Conservation (phyloP, 2,113 vertebrate genomes). For the Podarcis raffonei region DNA sequence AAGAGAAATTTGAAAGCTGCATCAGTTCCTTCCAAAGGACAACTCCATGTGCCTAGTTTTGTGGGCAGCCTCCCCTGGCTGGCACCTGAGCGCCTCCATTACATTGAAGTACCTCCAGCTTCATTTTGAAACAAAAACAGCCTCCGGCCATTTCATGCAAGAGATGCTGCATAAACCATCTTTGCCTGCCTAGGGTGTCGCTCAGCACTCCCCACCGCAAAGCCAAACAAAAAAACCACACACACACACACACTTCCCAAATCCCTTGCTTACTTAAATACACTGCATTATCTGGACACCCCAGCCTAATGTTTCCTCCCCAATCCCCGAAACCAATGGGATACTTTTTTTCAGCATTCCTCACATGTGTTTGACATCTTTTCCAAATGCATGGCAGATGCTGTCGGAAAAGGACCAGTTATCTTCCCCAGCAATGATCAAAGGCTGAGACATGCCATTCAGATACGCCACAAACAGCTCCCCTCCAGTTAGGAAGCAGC, state of each 20-base stretch:
- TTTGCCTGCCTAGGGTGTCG: constrained; percentile 48
- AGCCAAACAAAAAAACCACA: background rate
- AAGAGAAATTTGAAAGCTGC: background rate
- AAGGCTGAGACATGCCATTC: constrained; percentile 53
- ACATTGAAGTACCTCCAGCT: constrained; percentile 25
- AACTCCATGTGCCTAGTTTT: background rate
- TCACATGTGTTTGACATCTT: constrained; percentile 33
- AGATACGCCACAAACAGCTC: background rate
- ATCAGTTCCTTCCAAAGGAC: constrained; percentile 10
- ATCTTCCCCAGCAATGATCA: constrained; percentile 27
- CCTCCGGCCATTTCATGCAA: constrained; percentile 57
- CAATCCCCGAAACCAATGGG: background rate
- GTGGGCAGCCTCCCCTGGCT: background rate
- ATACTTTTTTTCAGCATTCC: constrained; percentile 26
- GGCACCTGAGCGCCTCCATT: constrained; percentile 22
- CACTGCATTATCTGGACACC: constrained; percentile 19
- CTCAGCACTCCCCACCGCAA: constrained; percentile 31
- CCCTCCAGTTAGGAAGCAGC: constrained; percentile 17
- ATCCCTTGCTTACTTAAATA: constrained; percentile 27
- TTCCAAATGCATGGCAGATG: background rate
- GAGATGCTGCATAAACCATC: constrained; percentile 45
- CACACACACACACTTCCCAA: too few species aligned
- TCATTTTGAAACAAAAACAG: constrained; percentile 55
- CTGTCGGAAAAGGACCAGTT: constrained; percentile 33
- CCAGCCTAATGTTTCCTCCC: background rate